Percentiles rank a stretch among this genome's conserved stretches.
Evolutionary conservation across 1,140 invertebrate genomes (phyloP).

Genomic region (Phenacoccus solenopsis): DNA sequence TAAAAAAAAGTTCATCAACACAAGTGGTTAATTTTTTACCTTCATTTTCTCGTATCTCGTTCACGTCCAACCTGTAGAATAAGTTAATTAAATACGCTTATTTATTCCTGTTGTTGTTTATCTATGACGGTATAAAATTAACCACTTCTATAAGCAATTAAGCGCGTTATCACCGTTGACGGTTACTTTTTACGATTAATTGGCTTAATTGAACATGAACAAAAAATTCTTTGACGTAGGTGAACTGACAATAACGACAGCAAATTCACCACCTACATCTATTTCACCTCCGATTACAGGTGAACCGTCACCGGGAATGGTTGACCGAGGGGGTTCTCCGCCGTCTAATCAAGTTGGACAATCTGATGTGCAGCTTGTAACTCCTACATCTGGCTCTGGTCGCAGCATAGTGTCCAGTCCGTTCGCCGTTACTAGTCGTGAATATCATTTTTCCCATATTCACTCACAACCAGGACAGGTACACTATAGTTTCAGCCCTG

Average conservation of each 20-base stretch:
- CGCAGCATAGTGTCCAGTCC: slow-evolving; percentile 39
- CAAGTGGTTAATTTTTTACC: too few species aligned
- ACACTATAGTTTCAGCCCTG: slow-evolving; percentile 29
- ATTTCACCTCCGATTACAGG: slow-evolving; percentile 40
- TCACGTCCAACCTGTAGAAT: too few species aligned
- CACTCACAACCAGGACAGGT: slow-evolving; percentile 82
- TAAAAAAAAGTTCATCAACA: too few species aligned
- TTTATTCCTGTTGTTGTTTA: too few species aligned
- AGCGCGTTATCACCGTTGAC: background rate
- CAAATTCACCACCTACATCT: slow-evolving; percentile 47
- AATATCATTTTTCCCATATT: slow-evolving; percentile 80
- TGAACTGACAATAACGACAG: slow-evolving; percentile 40
- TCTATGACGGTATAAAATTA: background rate
- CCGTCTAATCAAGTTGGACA: slow-evolving; percentile 31
- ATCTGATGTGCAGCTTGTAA: slow-evolving; percentile 33
- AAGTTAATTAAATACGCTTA: too few species aligned
- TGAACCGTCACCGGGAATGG: slow-evolving; percentile 25
- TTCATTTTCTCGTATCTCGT: too few species aligned
- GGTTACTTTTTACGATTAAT: background rate
- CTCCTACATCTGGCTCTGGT: slow-evolving; percentile 32
- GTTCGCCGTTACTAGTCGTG: slow-evolving; percentile 43
- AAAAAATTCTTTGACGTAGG: slow-evolving; percentile 24
- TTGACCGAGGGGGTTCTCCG: slow-evolving; percentile 33
- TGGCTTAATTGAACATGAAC: background rate
- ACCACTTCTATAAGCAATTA: background rate